Evolutionary conservation across 1,140 invertebrate species (phyloP), one percentile per base, ranked within the genome.

Genomic region (Ylistrum balloti): DNA sequence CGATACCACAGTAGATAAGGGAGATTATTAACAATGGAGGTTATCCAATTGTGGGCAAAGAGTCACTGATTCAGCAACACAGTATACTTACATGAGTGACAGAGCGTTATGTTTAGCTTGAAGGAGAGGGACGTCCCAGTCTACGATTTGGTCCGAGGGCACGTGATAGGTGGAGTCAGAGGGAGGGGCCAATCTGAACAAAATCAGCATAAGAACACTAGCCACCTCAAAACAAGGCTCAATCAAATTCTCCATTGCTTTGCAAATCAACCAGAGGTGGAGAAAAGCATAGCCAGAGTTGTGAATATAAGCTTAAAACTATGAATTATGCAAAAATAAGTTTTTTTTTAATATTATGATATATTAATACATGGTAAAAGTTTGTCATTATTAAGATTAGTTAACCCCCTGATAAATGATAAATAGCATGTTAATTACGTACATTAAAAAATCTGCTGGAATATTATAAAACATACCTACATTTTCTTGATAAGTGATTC

Each of bases 131-230:
- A 34, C 41, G 32, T 89, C 88, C 88, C 88, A 89, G 85, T 89
- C 88, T 20, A 89, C 85, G 7, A 89, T 33, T 86, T 89, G 88
- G 38, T 89, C 88, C 33, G 41, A 86, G 33, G 88, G 88, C 33
- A 89, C 85, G 33, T 89, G 74, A 41, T 89, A 89, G 85, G 88
- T 86, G 33, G 22, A 11, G 48, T 45, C 35, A 86, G 11, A 28
- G 56, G 56, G 56, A 45, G 9, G 41, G 41, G 41, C 41, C n/a
- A 74, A 74, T 74, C 56, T 74, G 56, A 17, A 74, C 56, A 74
- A 74, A 74, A 74, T 74, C 17, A 74, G 56, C n/a, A 74, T 74
- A 74, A 74, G 20, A 74, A 74, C 56, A 3, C 56, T 74, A 74
- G 56, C 56, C 56, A 74, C n/a, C 56, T 74, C n/a, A 74, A 74